These are phyloP conservation scores for Sebastes cheni DNA, from an alignment of 2,797 vertebrate genomes.

Conservation along the genomic window DNA sequence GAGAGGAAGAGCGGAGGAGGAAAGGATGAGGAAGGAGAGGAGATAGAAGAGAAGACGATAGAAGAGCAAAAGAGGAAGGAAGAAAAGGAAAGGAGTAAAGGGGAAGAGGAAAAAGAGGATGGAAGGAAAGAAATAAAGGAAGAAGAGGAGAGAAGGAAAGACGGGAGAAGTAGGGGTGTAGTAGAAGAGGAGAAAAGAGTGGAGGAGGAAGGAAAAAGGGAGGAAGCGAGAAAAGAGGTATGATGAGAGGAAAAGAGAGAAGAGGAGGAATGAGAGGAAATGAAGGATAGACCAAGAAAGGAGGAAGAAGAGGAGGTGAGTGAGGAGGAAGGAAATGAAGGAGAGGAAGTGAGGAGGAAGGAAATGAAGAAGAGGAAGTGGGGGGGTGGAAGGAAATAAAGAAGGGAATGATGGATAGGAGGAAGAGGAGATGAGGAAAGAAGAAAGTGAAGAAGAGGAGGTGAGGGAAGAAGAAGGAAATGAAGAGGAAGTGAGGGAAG, in stretches of 20 bases:
- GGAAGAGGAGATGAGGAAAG: neutral
- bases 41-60: neutral
- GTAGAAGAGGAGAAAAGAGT: no score
- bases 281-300: no score
- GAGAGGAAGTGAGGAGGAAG: neutral
- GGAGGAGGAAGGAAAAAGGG: no score
- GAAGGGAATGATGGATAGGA: neutral
- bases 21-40: neutral
- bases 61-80: neutral
- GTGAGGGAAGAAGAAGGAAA: neutral
- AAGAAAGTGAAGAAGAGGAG: neutral
- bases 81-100: neutral
- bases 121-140: neutral
- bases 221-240: no score
- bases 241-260: neutral
- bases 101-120: neutral
- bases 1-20: no score
- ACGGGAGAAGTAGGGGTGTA: no score
- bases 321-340: neutral
- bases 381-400: neutral
- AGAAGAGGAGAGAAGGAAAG: no score
- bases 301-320: no score
- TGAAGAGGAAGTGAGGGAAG: neutral
- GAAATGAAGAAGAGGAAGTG: neutral
- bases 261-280: neutral